Evolutionary conservation across 2,113 vertebrate genomes (phyloP), one percentile per base, ranked within the genome.

Genomic region (Oostethus manadensis): DNA sequence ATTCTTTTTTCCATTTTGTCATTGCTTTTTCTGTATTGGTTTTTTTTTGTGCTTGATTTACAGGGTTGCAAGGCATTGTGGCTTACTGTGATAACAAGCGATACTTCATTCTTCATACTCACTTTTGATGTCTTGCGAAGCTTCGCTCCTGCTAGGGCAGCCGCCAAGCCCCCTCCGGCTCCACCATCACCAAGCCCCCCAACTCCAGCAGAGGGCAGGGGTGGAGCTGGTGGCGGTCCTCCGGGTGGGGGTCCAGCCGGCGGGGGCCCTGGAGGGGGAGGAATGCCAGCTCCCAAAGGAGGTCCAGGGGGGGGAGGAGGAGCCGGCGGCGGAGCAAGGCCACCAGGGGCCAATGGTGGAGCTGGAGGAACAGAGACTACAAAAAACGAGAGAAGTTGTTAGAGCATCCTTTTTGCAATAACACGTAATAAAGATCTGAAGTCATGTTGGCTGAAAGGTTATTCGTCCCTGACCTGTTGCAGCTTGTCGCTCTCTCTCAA

Each of bases 81-180:
- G 13, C 14, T 22, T 18, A 50, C 23, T 22, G 13, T 21, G 21
- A 22, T 50, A 6, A 10, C 51, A 18, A 35, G 26, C 26, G 3
- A 29, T 6, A 6, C 29, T 33, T 33, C 9, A 13, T 54, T 55
- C 16, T 20, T 8, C 6, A 14, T 17, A 23, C 72, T 87, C 63
- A 96, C 94, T 91, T 92, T 95, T 61, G 89, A 79, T 4, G 89
- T 81, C 87, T 91, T 96, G 60, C 91, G 92, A 42, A 97, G 92
- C 86, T 94, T 97, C 16, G 94, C 93, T 40, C 86, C 92, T 0
- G 92, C 92, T 1, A 97, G 68, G 18, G 93, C 94, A 13, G 92
- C 91, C 0, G 93, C 93, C 60, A 95, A 81, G 10, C 92, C 92
- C 0, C 87, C 88, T 1, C 71, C 87, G 0, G 77, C 73, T 0